Evolutionary conservation across 2,113 vertebrate species (phyloP).

Genomic region (Crocuta crocuta): DNA sequence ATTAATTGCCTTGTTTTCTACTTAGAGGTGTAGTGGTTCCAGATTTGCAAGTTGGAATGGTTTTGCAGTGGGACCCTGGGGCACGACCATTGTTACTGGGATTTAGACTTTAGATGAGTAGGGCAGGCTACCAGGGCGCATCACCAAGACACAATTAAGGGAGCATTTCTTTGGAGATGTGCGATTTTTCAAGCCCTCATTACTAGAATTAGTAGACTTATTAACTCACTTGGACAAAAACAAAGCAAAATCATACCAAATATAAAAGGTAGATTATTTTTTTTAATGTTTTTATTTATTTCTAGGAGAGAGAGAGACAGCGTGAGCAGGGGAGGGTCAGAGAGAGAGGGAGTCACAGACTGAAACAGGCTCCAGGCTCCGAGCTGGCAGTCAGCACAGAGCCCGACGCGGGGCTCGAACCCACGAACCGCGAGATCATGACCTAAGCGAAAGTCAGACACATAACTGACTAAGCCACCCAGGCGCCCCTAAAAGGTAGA

Average conservation of each 20-base stretch:
- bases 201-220: conserved; percentile 4
- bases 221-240: neutral
- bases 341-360: too few species aligned
- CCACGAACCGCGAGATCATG: too few species aligned
- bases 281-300: too few species aligned
- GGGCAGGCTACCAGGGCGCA: neutral
- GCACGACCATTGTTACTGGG: neutral
- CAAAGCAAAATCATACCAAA: neutral
- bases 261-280: neutral
- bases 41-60: conserved; percentile 45
- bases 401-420: too few species aligned
- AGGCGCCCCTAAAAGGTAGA: too few species aligned
- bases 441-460: too few species aligned
- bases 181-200: neutral
- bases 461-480: too few species aligned
- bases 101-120: neutral
- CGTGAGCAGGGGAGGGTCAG: too few species aligned
- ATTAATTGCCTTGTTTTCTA: conserved; percentile 63
- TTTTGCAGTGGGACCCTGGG: neutral
- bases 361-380: too few species aligned
- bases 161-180: neutral
- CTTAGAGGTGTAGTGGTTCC: neutral
- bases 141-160: neutral
- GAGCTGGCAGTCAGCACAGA: too few species aligned
- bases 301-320: too few species aligned